These are phyloP conservation scores for Merodon equestris DNA, from an alignment of 2,888 invertebrate species.

Conservation along the genomic window DNA sequence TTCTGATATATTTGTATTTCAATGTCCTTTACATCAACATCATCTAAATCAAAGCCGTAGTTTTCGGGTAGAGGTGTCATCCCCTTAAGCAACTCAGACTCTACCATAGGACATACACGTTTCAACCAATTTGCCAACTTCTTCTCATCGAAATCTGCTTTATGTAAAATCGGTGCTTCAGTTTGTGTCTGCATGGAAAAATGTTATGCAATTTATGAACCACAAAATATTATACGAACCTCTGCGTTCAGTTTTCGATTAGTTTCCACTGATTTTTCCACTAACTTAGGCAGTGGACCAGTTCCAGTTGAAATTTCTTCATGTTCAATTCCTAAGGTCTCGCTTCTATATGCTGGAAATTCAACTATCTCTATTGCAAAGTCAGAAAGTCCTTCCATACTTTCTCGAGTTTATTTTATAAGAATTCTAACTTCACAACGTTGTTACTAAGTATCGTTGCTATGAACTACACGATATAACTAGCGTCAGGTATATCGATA, in stretches of 20 bases:
- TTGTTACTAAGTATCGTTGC: conserved; percentile 3
- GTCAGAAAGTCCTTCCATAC: conserved; percentile 79
- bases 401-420: too few relatives aligned
- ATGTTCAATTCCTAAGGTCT: conserved; percentile 75
- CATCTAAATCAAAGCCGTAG: not conserved
- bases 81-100: conserved; percentile 79
- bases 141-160: conserved; percentile 74
- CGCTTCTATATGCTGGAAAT: conserved; percentile 79
- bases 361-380: conserved; percentile 79
- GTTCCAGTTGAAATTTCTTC: conserved; percentile 75
- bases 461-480: not conserved
- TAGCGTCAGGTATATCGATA: too few relatives aligned
- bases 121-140: conserved; percentile 79
- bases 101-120: conserved; percentile 79
- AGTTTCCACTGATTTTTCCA: conserved; percentile 72
- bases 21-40: conserved; percentile 65
- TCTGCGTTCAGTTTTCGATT: conserved; percentile 61
- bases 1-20: conserved; percentile 75
- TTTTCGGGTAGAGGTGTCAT: conserved; percentile 72
- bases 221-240: conserved; percentile 61
- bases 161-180: too few relatives aligned
- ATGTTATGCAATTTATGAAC: not conserved
- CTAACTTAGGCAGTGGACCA: conserved; percentile 71
- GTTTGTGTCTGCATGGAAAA: not conserved
- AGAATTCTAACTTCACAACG: not conserved